These are phyloP conservation scores for Cheirogaleus major DNA, from an alignment of 2,797 vertebrate species.

Conservation along the genomic window DNA sequence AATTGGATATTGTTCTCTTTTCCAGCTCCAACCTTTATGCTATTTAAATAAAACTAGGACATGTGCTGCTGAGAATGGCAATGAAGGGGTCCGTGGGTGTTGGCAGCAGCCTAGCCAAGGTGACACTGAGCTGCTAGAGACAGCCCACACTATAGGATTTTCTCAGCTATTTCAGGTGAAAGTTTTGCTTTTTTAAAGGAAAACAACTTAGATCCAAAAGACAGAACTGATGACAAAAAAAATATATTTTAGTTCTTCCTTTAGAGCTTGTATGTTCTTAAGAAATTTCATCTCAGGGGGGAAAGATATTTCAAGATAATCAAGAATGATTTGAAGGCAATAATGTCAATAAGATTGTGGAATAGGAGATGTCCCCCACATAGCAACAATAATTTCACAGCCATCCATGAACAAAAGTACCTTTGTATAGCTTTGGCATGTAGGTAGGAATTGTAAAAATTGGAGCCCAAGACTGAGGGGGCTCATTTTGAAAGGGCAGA, in stretches of 20 bases:
- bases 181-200: conserved; percentile 22
- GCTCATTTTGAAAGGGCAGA: not conserved
- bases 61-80: conserved; percentile 39
- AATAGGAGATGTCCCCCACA: not conserved
- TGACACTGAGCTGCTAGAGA: not conserved
- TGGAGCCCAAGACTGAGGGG: not conserved
- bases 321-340: not conserved
- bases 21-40: conserved; percentile 1
- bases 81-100: not conserved
- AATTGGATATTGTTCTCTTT: conserved; percentile 44
- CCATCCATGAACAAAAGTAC: not conserved
- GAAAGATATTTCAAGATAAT: conserved; percentile 43
- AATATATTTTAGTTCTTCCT: not conserved
- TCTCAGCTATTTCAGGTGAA: conserved; percentile 33
- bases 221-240: conserved; percentile 29
- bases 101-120: conserved; percentile 27
- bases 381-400: not conserved
- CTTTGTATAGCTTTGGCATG: not conserved
- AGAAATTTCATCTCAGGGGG: conserved; percentile 6
- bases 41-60: conserved; percentile 53
- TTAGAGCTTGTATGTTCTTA: not conserved
- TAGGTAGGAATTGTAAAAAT: not conserved
- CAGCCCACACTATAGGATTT: conserved; percentile 43
- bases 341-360: not conserved
- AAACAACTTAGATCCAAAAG: conserved; percentile 30